These are phyloP conservation scores for Drosophila orosa DNA, from an alignment of 1,140 invertebrate species.

Conservation along the genomic window DNA sequence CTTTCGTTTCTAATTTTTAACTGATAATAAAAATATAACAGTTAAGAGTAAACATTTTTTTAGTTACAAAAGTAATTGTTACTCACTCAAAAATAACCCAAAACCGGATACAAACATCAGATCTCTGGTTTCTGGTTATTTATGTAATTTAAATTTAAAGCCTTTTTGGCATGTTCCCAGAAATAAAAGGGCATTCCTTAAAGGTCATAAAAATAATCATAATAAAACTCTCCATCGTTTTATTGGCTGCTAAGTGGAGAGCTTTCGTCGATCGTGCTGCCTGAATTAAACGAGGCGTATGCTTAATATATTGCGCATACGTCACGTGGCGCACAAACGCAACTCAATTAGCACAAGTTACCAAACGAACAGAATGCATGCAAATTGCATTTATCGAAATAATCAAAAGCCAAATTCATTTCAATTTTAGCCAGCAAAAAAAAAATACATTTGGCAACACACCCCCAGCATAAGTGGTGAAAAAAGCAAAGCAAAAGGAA, in stretches of 20 bases:
- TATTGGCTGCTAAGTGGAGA: conserved; percentile 56
- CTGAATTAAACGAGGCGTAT: conserved; percentile 54
- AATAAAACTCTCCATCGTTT: conserved; percentile 18
- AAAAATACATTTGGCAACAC: conserved; percentile 27
- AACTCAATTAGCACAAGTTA: conserved; percentile 56
- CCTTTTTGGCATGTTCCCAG: not conserved
- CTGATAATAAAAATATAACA: not conserved
- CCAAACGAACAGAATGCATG: conserved; percentile 27
- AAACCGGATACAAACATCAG: not conserved
- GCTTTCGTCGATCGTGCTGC: conserved; percentile 38
- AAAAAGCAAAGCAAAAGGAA: conserved; percentile 14
- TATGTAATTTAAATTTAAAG: not conserved
- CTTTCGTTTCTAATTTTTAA: not conserved
- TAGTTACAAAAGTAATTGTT: too few relatives aligned
- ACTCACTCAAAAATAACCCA: not conserved
- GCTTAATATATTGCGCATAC: conserved; percentile 65
- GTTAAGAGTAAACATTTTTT: not conserved
- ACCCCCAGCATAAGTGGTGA: conserved; percentile 7
- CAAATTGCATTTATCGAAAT: conserved; percentile 52
- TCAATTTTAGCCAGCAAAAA: conserved; percentile 8
- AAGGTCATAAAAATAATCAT: conserved; percentile 20
- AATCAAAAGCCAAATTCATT: conserved; percentile 42
- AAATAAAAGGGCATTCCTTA: conserved; percentile 25
- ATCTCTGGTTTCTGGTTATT: not conserved
- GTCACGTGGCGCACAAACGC: conserved; percentile 59